Evolutionary conservation across 2,888 invertebrate genomes (phyloP), one percentile per base, ranked within the genome.

Genomic region (Heliconius aoede): DNA sequence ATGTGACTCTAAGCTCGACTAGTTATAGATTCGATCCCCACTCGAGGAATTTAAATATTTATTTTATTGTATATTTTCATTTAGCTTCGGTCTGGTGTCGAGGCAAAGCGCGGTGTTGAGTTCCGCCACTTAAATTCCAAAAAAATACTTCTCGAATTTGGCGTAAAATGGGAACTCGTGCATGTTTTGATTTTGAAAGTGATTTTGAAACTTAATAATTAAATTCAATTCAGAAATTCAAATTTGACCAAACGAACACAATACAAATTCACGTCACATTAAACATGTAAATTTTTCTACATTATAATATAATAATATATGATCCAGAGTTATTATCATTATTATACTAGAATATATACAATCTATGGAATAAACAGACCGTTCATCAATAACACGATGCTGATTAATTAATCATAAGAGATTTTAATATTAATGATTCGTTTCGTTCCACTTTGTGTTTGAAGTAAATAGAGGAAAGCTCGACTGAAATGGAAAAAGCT

Each of bases 331-430:
- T 51, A 30, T 30, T 7, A 67, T 26, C 26, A 26, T 67, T 68
- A 67, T 46, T 21, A 21, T 51, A 69, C 28, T 11, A 9, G 32
- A 24, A 18, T 60, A 40, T 36, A 15, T 9, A 55, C 26, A 8
- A 69, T 58, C 68, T 64, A 77, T 26, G 40, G 62, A 71, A 71
- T 77, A 36, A 74, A 71, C 58, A 64, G 26, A 21, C 11, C 62
- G 69, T 51, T 76, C 61, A 74, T 74, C 65, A 74, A 74, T 77
- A 71, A 58, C 46, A 62, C 73, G 58, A 36, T 64, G 69, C 58
- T 71, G 58, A 60, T 77, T 77, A 74, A 77, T 77, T 71, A 77
- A 73, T 74, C 77, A 74, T 71, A 58, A 65, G 64, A 64, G 73
- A 71, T 61, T 64, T 69, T 69, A 71, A 71, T 77, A 77, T 77